Evolutionary conservation across 2,113 vertebrate genomes (phyloP), one percentile per base, ranked within the genome.

Genomic region (Plecotus auritus): DNA sequence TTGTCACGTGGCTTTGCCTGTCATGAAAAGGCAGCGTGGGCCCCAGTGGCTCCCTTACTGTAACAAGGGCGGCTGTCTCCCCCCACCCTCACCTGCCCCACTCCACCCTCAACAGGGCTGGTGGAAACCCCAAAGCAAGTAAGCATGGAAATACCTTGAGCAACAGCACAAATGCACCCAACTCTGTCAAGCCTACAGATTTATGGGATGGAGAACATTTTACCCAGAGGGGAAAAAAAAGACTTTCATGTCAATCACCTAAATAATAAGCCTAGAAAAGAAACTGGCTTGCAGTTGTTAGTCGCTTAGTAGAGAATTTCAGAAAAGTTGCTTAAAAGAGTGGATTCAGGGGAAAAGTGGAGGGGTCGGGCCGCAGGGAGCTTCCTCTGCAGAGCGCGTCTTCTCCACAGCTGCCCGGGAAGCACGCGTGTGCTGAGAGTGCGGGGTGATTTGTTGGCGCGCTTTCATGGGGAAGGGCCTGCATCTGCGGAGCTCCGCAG

Each of bases 401-500:
- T 73, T 96, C 96, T 96, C 96, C 73, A 72, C 94, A 90, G 96
- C 93, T 94, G 96, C 97, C 97, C 96, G 97, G n/a, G 72, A 98
- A 97, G 94, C 96, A 96, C 95, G 98, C 95, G 91, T 87, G 93
- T 95, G 85, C 97, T 93, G 93, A 87, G 95, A 93, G 95, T 84
- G 90, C 73, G 7, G 92, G 74, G 90, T 97, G 97, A 98, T 98
- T 98, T 98, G 98, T 98, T 97, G 97, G 97, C 91, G 95, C 84
- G 96, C 98, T 97, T 98, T 98, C 96, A 97, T 97, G 97, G 95
- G 93, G 93, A 96, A 95, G 97, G 89, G 96, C 80, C 98, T 97
- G 97, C 97, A 97, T 98, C 98, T 98, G 98, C 85, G 96, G 98
- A 97, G 97, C 97, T 98, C 97, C 93, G 93, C 97, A 90, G 97